Base-by-base conservation (phyloP, 1,140 invertebrate genomes). In the Magallana angulata region DNA sequence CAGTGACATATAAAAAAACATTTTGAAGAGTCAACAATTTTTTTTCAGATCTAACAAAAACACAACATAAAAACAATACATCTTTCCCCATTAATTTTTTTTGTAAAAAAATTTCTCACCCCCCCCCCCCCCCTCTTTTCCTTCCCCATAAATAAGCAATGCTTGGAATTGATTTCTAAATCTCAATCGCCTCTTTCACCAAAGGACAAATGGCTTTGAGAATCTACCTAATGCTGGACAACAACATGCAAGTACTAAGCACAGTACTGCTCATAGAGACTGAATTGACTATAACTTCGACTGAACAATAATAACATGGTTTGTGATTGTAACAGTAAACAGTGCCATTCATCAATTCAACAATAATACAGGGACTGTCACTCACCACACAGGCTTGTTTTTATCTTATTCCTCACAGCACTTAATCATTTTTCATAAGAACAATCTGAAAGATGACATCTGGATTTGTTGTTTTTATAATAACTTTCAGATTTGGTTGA, bases 21-120 rank as follows among this genome's bases (percentile, higher is more conserved):
- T 76, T 24, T 76, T 36, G 24, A 76, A 71, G 24, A 76, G 36
- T 76, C 24, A 76, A 76, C 68, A 76, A 76, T 76, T 76, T 62
- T 76, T 24, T 76, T 30, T 76, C 68, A 76, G 68, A 76, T 76
- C 68, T 76, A 76, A 76, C 68, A 36, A 76, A 36, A 76, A 76
- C 68, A 76, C 68, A 76, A 76, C 68, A 76, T 30, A 76, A 30
- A 76, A 76, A 12, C 24, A 68, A 76, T 11, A 24, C 24, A 9
- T 71, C 30, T 30, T 12, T 11, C 68, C 68, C 64, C 68, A 9
- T 30, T 7, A 76, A 24, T 36, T n/a, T n/a, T n/a, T n/a, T n/a
- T n/a, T n/a, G n/a, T n/a, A n/a, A n/a, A n/a, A n/a, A n/a, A n/a
- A n/a, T n/a, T n/a, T n/a, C n/a, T n/a, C n/a, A n/a, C 5, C 5